Evolutionary conservation across 2,797 vertebrate species (phyloP), one percentile per base, ranked within the genome.

Genomic region (Philypnodon macrostomus): DNA sequence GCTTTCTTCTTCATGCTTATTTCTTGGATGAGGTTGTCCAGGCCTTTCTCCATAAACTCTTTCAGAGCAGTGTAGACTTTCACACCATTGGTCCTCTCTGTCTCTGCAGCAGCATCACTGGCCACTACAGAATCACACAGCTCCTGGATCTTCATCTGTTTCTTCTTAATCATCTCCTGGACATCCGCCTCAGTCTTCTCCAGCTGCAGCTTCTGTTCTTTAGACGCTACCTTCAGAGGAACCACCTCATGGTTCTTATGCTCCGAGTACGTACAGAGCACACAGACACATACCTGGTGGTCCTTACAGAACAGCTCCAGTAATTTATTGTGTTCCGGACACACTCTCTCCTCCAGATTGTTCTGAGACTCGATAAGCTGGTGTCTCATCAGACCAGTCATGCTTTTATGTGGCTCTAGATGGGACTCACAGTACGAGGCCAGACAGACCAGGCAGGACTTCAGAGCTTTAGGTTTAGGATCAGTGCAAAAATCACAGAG

Each of bases 241-340:
- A 67, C 4, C 2, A 67, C 13, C 9, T 48, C 14, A 14, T 74
- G 71, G 1, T 4, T 40, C 38, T 50, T 64, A 21, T 73, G 64
- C 15, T 57, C 40, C 1, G 1, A 32, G 35, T 2, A 1, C 0
- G 39, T 11, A 34, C 60, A 73, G 10, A 49, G 15, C 13, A 14
- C 13, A 35, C 64, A 73, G 13, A 67, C 33, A 15, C 16, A 53
- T 12, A 7, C 30, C 41, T 14, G 45, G 7, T 68, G 56, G 0
- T 23, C 60, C 47, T 31, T 42, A 13, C 69, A 73, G 63, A 59
- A 67, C 42, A 72, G 30, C 33, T 67, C 51, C 42, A 71, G 50
- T 0, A n/a, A 50, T 39, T 47, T 51, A n/a, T 58, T 2, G 9
- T 60, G 58, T 9, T 40, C 41, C 21, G 0, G 9, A 47, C 58